These are phyloP conservation scores for Aphis craccivora DNA, from an alignment of 1,140 invertebrate species.

Conservation along the genomic window DNA sequence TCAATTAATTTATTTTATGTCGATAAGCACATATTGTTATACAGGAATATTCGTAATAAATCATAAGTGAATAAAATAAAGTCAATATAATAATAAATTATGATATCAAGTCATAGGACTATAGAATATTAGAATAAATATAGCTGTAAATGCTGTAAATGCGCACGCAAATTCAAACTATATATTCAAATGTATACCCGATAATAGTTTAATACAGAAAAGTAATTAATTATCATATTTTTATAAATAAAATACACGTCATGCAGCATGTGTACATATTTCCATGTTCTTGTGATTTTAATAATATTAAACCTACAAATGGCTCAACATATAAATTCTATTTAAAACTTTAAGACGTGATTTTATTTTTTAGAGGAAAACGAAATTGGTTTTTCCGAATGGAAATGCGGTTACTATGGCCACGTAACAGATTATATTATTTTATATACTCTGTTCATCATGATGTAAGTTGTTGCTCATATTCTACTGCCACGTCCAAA, in stretches of 20 bases:
- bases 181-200: background rate
- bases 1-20: background rate
- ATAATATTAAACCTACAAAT: background rate
- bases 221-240: background rate
- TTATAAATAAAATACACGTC: background rate
- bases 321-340: background rate
- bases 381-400: conserved; percentile 5
- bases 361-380: background rate
- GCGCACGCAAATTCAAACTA: background rate
- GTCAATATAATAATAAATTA: background rate
- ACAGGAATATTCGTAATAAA: background rate
- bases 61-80: background rate
- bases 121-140: background rate
- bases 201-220: background rate
- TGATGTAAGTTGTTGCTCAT: background rate
- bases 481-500: background rate
- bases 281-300: background rate
- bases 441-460: background rate
- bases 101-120: background rate
- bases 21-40: background rate
- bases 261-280: background rate
- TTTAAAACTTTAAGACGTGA: background rate
- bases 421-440: background rate
- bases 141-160: too few relatives aligned
- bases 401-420: background rate